Conservation (phyloP, 2,888 invertebrate genomes). For the Syritta pipiens region DNA sequence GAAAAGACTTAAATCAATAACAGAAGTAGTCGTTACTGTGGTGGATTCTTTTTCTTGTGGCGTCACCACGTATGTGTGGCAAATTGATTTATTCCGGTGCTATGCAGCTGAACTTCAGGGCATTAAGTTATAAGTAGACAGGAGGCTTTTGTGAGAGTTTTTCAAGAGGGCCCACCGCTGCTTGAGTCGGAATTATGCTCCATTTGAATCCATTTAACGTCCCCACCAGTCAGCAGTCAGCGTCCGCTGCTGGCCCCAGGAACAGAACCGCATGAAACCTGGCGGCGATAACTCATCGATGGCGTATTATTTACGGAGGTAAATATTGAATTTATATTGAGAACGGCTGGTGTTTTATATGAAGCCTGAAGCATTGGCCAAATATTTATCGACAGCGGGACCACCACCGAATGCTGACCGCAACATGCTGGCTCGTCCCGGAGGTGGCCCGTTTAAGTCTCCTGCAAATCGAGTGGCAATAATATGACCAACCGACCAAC, state of each 20-base stretch:
- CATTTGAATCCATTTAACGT: constrained; percentile 46
- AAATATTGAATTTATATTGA: constrained; percentile 61
- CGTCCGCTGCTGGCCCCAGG: no score
- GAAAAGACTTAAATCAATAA: constrained; percentile 50
- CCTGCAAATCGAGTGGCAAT: constrained; percentile 55
- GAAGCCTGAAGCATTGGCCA: constrained; percentile 40
- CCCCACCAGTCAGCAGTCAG: constrained; percentile 37
- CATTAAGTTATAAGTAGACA: constrained; percentile 32
- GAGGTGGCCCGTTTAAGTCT: constrained; percentile 26
- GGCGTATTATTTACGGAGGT: constrained; percentile 50
- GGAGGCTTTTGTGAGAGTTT: constrained; percentile 1
- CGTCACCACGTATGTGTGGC: constrained; percentile 6
- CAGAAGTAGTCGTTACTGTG: constrained; percentile 15
- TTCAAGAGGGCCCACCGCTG: constrained; percentile 39
- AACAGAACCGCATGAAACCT: constrained; percentile 14
- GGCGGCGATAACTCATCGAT: constrained; percentile 48
- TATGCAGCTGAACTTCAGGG: constrained; percentile 44
- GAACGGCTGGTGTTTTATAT: constrained; percentile 1
- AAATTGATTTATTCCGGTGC: constrained; percentile 55
- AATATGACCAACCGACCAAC: constrained; percentile 17
- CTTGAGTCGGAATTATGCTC: constrained; percentile 43
- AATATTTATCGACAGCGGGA: constrained; percentile 44
- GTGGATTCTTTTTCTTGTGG: constrained; percentile 7
- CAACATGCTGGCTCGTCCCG: constrained; percentile 28
- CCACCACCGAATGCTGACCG: constrained; percentile 35